These are phyloP conservation scores for Melanotaenia duboulayi DNA, from an alignment of 2,113 vertebrate species.

Conservation along the genomic window DNA sequence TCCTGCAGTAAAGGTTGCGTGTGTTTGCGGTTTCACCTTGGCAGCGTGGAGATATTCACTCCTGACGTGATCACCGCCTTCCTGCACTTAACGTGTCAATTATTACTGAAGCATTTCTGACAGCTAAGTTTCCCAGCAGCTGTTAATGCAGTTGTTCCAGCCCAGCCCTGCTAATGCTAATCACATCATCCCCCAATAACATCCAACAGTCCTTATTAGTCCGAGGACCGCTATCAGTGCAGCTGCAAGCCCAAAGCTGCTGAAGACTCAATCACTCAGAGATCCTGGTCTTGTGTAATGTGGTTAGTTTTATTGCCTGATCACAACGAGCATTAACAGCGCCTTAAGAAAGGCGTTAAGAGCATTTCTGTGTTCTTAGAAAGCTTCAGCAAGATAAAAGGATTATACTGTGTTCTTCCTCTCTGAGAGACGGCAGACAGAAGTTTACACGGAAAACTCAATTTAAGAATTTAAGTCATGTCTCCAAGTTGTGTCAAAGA, in stretches of 20 bases:
- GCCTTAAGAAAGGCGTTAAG: slow-evolving; percentile 62
- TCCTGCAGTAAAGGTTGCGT: not conserved
- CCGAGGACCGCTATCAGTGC: slow-evolving; percentile 27
- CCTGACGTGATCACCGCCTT: slow-evolving; percentile 12
- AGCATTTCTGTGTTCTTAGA: slow-evolving; percentile 63
- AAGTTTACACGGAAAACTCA: slow-evolving; percentile 56
- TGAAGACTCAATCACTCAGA: slow-evolving; percentile 50
- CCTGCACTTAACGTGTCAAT: slow-evolving; percentile 59
- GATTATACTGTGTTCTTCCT: slow-evolving; percentile 45
- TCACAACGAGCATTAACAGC: slow-evolving; percentile 45
- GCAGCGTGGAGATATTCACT: slow-evolving; percentile 1
- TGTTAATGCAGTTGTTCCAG: slow-evolving; percentile 58
- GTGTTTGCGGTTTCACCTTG: slow-evolving; percentile 10
- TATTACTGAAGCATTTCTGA: slow-evolving; percentile 49
- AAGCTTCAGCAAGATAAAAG: slow-evolving; percentile 44
- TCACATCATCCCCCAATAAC: slow-evolving; percentile 56
- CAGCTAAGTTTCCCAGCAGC: slow-evolving; percentile 43
- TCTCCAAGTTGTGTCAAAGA: slow-evolving; percentile 29
- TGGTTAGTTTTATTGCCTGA: slow-evolving; percentile 59
- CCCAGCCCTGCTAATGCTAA: slow-evolving; percentile 55
- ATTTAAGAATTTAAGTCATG: slow-evolving; percentile 49
- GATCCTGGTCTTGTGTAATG: slow-evolving; percentile 58
- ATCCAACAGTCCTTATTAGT: slow-evolving; percentile 40
- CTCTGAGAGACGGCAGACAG: slow-evolving; percentile 24
- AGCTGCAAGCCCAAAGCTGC: slow-evolving; percentile 24